Evolutionary conservation across 92 coral and sea anemone genomes (phyloP).

Genomic region (Palythoa heliodiscus): DNA sequence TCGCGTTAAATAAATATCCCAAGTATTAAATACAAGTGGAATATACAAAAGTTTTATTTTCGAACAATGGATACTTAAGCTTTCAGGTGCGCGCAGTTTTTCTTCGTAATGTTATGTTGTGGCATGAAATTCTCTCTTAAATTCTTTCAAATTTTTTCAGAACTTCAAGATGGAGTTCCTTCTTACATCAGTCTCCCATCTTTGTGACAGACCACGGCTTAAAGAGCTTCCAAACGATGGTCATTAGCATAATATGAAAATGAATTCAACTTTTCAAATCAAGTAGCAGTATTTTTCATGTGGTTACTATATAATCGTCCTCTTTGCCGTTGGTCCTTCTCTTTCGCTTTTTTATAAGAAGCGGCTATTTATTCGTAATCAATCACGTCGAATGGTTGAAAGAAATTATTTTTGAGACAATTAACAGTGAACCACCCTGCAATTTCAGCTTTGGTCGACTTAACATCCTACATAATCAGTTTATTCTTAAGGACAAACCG

Average conservation of each 20-base stretch:
- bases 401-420: slow-evolving; percentile 9
- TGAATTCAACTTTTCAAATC: neutral
- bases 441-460: slow-evolving; percentile 16
- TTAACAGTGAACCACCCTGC: slow-evolving; percentile 26
- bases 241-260: slow-evolving; percentile 30
- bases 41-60: slow-evolving; percentile 23
- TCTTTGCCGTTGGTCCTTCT: neutral
- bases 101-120: neutral
- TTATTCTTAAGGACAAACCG: neutral
- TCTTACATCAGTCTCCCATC: neutral
- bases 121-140: neutral
- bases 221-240: slow-evolving; percentile 7
- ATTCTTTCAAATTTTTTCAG: neutral
- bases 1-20: neutral
- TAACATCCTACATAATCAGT: neutral
- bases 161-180: neutral
- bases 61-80: neutral
- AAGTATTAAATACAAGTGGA: slow-evolving; percentile 34
- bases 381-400: slow-evolving; percentile 17
- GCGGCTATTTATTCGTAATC: slow-evolving; percentile 11
- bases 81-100: neutral
- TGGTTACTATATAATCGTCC: neutral
- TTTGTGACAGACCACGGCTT: neutral
- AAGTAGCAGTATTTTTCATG: neutral
- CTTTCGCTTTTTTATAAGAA: neutral